A percentile compares a stretch with the other conserved stretches of the same genome.
phyloP scores from a whole-genome alignment of 2,888 invertebrate genomes.

The Melanotus villosus region DNA sequence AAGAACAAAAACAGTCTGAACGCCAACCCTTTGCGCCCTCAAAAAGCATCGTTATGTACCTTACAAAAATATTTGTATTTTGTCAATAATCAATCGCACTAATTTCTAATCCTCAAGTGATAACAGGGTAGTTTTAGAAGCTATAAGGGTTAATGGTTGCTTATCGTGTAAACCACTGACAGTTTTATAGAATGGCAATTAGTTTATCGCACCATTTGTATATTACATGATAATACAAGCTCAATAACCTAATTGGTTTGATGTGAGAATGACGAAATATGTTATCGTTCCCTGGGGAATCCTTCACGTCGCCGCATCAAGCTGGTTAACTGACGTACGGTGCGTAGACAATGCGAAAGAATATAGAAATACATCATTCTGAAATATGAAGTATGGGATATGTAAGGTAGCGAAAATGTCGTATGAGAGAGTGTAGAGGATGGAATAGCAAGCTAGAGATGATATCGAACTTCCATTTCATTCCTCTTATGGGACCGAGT shows the following conservation, averaged over 20 bases:
- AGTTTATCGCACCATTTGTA: constrained; percentile 49
- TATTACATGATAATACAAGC: constrained; percentile 11
- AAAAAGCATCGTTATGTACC: no score
- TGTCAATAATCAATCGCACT: no score
- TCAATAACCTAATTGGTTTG: constrained; percentile 48
- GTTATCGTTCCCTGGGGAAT: constrained; percentile 49
- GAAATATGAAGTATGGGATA: constrained; percentile 54
- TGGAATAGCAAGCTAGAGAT: constrained; percentile 58
- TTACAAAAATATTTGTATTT: no score
- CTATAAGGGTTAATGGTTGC: no score
- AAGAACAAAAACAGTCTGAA: no score
- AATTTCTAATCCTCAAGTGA: no score
- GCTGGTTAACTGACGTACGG: constrained; percentile 36
- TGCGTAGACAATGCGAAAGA: constrained; percentile 49
- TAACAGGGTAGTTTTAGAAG: no score
- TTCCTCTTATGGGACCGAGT: constrained; percentile 61
- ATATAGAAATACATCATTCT: constrained; percentile 54
- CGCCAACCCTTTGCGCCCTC: no score
- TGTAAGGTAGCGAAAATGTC: constrained; percentile 50
- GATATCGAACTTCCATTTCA: constrained; percentile 64
- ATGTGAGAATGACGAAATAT: constrained; percentile 47
- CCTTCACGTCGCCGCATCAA: constrained; percentile 18
- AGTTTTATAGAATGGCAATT: constrained; percentile 45
- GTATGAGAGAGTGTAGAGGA: constrained; percentile 52
- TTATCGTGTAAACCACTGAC: no score